Conservation (phyloP, 2,888 invertebrate genomes). For the Diachrysia chrysitis region DNA sequence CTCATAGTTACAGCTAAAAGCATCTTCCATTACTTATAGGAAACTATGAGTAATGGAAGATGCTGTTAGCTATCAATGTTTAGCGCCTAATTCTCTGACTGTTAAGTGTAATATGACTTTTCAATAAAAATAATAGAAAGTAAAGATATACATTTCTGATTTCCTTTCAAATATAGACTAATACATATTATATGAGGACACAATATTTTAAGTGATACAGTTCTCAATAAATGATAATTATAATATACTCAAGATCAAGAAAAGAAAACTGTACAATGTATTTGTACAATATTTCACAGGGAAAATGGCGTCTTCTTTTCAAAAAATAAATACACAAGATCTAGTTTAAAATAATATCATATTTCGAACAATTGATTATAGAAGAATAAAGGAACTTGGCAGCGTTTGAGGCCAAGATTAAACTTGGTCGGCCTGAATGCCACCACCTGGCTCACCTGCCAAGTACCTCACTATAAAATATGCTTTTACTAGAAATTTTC, state of each 20-base stretch:
- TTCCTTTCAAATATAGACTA: not conserved
- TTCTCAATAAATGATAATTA: no score
- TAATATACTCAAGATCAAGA: no score
- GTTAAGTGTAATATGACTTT: no score
- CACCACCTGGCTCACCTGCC: conserved; percentile 67
- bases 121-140: no score
- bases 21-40: no score
- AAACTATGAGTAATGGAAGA: conserved; percentile 5
- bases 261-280: not conserved
- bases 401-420: conserved; percentile 66
- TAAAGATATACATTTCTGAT: not conserved
- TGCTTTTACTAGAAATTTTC: conserved; percentile 55
- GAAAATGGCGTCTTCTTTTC: not conserved
- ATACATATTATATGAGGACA: no score
- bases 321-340: conserved; percentile 23
- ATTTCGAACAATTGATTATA: conserved; percentile 53
- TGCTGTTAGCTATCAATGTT: not conserved
- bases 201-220: no score
- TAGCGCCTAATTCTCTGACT: not conserved
- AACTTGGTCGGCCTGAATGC: conserved; percentile 63
- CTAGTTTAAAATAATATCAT: conserved; percentile 42
- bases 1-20: conserved; percentile 19
- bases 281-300: not conserved
- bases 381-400: conserved; percentile 64
- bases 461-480: conserved; percentile 67